A percentile compares a stretch with the other conserved stretches of the same genome.
phyloP scores from a whole-genome alignment of 2,113 vertebrate species.

The Corynorhinus townsendii region DNA sequence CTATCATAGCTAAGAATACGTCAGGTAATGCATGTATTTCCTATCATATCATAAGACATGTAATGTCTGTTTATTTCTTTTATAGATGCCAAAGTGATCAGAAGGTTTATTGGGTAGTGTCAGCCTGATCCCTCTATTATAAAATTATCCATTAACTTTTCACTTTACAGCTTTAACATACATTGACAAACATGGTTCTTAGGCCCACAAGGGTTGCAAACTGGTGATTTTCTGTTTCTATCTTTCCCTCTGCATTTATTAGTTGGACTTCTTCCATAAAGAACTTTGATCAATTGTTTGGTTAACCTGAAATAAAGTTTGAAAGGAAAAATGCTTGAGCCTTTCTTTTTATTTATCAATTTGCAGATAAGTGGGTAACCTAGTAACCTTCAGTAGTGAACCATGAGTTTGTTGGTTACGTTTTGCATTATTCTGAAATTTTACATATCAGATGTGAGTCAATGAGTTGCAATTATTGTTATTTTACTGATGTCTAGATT shows the following conservation, averaged over 20 bases:
- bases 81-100: background rate
- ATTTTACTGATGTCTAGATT: background rate
- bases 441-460: background rate
- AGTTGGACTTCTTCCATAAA: background rate
- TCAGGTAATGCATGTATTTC: background rate
- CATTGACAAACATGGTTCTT: background rate
- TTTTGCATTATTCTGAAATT: background rate
- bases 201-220: background rate
- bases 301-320: background rate
- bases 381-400: background rate
- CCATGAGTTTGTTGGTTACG: background rate
- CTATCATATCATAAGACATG: background rate
- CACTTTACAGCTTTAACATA: background rate
- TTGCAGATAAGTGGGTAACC: background rate
- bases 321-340: background rate
- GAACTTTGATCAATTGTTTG: background rate
- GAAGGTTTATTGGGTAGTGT: background rate
- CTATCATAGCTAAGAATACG: background rate
- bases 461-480: background rate
- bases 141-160: background rate
- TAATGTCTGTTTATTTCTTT: background rate
- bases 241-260: background rate
- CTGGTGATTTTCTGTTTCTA: background rate
- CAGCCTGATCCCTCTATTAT: background rate
- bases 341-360: background rate